phyloP scores from a whole-genome alignment of 35 echinoderm and acorn worm genomes.

The Ptychodera flava region DNA sequence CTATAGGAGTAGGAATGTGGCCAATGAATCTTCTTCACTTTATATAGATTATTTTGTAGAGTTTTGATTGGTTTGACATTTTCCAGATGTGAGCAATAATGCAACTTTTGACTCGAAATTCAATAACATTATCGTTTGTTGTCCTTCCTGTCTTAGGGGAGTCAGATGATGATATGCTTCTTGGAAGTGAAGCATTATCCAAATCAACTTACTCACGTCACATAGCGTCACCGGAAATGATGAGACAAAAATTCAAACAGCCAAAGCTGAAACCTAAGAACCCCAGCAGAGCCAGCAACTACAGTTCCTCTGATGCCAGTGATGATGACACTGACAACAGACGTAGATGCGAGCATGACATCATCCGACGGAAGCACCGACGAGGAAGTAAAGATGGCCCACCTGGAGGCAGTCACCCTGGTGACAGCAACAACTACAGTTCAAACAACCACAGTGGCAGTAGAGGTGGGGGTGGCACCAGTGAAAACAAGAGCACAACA shows the following conservation, averaged over 20 bases:
- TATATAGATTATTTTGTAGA: no score
- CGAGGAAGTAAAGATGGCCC: slow-evolving; percentile 96
- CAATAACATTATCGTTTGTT: no score
- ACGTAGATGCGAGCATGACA: slow-evolving; percentile 79
- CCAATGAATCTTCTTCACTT: no score
- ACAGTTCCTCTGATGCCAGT: slow-evolving; percentile 96
- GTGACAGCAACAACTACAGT: slow-evolving; percentile 19
- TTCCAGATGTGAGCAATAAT: no score
- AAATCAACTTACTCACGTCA: not conserved
- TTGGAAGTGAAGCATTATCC: not conserved
- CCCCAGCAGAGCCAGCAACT: slow-evolving; percentile 11
- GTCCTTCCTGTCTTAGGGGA: no score
- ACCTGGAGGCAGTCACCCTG: slow-evolving; percentile 60
- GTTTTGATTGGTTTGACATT: no score
- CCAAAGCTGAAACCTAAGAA: not conserved
- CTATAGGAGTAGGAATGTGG: no score
- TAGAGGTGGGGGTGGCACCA: slow-evolving; percentile 35
- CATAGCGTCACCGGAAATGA: not conserved
- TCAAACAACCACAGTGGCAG: slow-evolving; percentile 21
- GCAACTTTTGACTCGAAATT: no score
- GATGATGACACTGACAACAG: slow-evolving; percentile 90
- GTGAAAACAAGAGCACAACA: slow-evolving; percentile 43
- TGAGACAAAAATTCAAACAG: not conserved
- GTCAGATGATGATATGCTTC: not conserved
- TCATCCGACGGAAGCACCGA: slow-evolving; percentile 50